phyloP scores from a whole-genome alignment of 2,113 vertebrate genomes.

The Silurus meridionalis region DNA sequence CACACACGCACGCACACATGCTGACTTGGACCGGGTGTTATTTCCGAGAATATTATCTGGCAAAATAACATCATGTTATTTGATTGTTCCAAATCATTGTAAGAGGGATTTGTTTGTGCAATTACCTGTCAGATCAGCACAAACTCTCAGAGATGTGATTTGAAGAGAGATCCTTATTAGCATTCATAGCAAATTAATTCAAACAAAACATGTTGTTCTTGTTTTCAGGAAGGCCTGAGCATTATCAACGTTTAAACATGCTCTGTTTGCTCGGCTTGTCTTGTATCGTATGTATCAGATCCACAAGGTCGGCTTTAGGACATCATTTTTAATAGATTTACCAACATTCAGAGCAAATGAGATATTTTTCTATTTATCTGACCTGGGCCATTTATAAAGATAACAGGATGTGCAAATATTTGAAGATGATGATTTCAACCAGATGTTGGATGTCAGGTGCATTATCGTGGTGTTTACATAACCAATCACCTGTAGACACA shows the following conservation, averaged over 20 bases:
- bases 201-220: neutral
- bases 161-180: constrained; percentile 62
- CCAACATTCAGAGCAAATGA: neutral
- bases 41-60: constrained; percentile 27
- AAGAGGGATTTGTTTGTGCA: constrained; percentile 63
- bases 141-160: constrained; percentile 68
- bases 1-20: neutral
- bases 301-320: neutral
- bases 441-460: constrained; percentile 51
- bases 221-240: neutral
- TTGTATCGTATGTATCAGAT: neutral
- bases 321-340: neutral
- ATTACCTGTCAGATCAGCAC: constrained; percentile 66
- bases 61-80: constrained; percentile 17
- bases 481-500: constrained; percentile 53
- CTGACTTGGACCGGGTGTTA: constrained; percentile 7
- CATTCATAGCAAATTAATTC: constrained; percentile 28
- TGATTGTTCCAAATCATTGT: constrained; percentile 47
- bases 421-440: constrained; percentile 49
- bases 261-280: neutral
- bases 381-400: neutral
- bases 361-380: neutral
- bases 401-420: constrained; percentile 54
- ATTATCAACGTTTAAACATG: constrained; percentile 16
- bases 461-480: constrained; percentile 64